Conservation (phyloP, 2,888 invertebrate genomes). For the Pyrrhosoma nymphula region DNA sequence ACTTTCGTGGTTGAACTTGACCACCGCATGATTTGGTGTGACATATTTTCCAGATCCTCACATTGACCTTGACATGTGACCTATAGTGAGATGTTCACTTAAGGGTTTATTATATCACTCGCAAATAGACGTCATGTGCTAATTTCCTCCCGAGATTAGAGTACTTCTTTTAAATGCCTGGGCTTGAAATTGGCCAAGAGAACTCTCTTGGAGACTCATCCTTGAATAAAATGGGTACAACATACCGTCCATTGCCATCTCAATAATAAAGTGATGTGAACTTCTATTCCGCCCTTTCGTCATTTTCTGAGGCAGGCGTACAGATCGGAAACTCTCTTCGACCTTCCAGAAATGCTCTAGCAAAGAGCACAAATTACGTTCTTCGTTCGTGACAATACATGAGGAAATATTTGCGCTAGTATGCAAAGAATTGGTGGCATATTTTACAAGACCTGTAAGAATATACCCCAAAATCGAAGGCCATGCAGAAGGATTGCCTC, state of each 20-base stretch:
- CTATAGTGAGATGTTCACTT: background rate
- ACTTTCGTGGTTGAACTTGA: too few relatives aligned
- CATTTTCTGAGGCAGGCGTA: background rate
- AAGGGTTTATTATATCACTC: too few relatives aligned
- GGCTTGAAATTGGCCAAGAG: too few relatives aligned
- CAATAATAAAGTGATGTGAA: background rate
- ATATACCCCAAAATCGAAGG: background rate
- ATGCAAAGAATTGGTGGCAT: too few relatives aligned
- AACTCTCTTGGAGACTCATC: too few relatives aligned
- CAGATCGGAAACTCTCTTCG: too few relatives aligned
- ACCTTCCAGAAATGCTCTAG: background rate
- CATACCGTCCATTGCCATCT: background rate
- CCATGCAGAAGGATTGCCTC: background rate
- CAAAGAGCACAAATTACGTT: background rate
- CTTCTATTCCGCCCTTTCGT: background rate
- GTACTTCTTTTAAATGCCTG: too few relatives aligned
- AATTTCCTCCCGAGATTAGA: too few relatives aligned
- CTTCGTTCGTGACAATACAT: background rate
- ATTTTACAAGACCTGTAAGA: too few relatives aligned
- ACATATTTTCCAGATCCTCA: too few relatives aligned
- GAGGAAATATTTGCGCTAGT: background rate
- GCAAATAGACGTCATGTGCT: too few relatives aligned
- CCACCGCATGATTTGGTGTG: too few relatives aligned
- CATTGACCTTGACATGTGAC: background rate
- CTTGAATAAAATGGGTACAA: slow-evolving; percentile 4